phyloP scores from a whole-genome alignment of 1,140 invertebrate genomes.

The Bombus affinis region DNA sequence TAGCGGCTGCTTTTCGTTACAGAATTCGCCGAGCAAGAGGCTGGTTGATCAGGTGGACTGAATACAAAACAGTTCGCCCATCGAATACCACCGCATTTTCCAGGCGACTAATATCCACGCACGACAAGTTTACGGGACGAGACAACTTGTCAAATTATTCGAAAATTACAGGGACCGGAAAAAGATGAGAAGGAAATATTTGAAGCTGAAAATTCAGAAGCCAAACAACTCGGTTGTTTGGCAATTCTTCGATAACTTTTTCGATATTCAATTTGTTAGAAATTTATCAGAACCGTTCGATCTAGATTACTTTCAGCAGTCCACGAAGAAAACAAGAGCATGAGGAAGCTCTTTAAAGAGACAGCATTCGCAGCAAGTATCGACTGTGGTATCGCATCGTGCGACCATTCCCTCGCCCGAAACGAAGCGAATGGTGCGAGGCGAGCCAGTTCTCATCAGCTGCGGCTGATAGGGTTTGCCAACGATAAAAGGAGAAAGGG shows the following conservation, averaged over 20 bases:
- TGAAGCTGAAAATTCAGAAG: neutral
- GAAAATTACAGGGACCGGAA: neutral
- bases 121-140: neutral
- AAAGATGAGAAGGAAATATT: neutral
- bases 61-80: conserved; percentile 24
- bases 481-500: conserved; percentile 26
- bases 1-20: conserved; percentile 43
- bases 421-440: conserved; percentile 28
- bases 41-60: neutral
- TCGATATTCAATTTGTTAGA: neutral
- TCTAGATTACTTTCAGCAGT: neutral
- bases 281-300: neutral
- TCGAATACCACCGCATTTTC: neutral
- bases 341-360: neutral
- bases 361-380: neutral
- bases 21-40: conserved; percentile 12
- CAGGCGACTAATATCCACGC: neutral
- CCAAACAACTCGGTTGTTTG: neutral
- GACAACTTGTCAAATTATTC: neutral
- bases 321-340: neutral
- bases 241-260: neutral
- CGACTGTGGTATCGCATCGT: conserved; percentile 1
- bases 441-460: conserved; percentile 59
- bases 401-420: neutral
- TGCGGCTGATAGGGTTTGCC: conserved; percentile 63